Evolutionary conservation across 2,113 vertebrate species (phyloP).

Genomic region (Osmerus mordax): DNA sequence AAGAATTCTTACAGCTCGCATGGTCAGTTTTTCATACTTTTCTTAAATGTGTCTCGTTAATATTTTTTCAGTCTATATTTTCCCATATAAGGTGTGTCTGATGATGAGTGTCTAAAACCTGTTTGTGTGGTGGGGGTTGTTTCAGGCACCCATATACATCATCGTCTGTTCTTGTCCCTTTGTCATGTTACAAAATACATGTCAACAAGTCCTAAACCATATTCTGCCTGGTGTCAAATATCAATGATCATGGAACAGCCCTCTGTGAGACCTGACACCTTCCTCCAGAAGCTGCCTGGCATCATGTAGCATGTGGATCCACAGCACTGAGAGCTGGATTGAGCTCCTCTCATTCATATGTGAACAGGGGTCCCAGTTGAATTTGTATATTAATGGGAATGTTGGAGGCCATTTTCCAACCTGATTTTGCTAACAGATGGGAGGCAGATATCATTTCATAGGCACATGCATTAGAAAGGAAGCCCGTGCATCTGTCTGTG

Average conservation of each 20-base stretch:
- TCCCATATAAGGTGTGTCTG: background rate
- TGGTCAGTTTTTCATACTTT: constrained; percentile 27
- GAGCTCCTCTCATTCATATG: background rate
- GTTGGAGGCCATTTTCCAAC: constrained; percentile 59
- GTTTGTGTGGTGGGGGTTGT: no score
- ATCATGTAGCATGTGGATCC: background rate
- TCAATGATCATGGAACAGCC: background rate
- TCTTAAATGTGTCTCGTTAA: background rate
- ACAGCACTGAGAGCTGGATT: background rate
- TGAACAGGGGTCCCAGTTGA: constrained; percentile 4
- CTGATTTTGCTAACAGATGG: constrained; percentile 58
- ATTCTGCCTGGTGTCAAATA: background rate
- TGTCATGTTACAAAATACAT: background rate
- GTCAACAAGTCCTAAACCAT: background rate
- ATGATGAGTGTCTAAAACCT: background rate
- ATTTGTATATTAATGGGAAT: constrained; percentile 46
- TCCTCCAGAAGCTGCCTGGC: background rate
- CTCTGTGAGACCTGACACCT: background rate
- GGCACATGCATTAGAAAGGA: constrained; percentile 37
- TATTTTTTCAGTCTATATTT: no score
- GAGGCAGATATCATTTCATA: constrained; percentile 56
- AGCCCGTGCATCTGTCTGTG: constrained; percentile 10
- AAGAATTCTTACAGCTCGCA: constrained; percentile 45
- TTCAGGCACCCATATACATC: no score
- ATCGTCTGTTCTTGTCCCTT: no score